Evolutionary conservation across 2,113 vertebrate genomes (phyloP).

Genomic region (Amazona guildingii): DNA sequence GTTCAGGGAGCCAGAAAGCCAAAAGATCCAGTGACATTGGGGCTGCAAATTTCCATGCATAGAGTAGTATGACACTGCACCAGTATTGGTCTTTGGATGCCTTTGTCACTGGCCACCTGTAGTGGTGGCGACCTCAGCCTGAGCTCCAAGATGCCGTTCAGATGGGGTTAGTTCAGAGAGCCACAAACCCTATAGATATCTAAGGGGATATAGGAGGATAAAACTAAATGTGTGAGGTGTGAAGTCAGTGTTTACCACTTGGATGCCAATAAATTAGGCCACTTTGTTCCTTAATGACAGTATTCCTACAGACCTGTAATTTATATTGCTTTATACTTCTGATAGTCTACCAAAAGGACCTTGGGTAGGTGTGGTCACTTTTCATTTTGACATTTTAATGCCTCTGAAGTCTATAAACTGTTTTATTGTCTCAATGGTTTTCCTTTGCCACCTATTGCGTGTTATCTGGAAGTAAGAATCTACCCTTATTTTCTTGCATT

Average conservation of each 20-base stretch:
- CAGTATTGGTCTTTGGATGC: neutral
- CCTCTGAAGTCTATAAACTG: neutral
- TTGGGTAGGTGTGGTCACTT: neutral
- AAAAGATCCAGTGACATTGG: fast-evolving
- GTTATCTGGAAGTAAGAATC: neutral
- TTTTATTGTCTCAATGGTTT: neutral
- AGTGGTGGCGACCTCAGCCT: neutral
- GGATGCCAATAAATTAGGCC: neutral
- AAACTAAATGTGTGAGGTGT: neutral
- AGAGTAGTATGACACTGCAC: neutral
- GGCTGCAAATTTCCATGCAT: neutral
- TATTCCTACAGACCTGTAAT: neutral
- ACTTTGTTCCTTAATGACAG: neutral
- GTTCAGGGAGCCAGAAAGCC: neutral
- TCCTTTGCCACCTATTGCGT: neutral
- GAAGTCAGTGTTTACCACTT: neutral
- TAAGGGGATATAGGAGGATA: neutral
- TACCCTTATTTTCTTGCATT: neutral
- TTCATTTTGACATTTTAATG: neutral
- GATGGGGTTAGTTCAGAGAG: neutral
- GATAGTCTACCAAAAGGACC: neutral
- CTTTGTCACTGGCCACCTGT: neutral
- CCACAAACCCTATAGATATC: neutral
- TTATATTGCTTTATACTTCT: neutral
- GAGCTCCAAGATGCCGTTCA: neutral